These are phyloP conservation scores for Amblyopsis rosae DNA, from an alignment of 2,113 vertebrate genomes.

Conservation along the genomic window DNA sequence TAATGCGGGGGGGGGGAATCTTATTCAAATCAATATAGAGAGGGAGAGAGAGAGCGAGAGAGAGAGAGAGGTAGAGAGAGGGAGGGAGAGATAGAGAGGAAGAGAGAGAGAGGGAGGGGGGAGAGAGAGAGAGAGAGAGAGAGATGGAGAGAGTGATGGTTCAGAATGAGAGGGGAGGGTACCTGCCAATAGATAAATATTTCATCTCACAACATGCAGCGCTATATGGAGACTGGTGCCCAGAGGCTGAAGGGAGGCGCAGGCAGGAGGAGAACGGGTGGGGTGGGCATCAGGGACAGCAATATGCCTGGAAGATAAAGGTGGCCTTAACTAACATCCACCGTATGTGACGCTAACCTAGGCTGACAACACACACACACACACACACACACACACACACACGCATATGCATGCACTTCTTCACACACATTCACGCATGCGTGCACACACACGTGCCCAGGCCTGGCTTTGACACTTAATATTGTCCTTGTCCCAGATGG, in stretches of 20 bases:
- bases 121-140: not conserved
- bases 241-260: conserved; percentile 29
- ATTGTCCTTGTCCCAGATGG: conserved; percentile 29
- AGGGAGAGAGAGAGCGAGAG: too few species aligned
- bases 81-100: conserved; percentile 10
- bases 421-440: not conserved
- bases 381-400: conserved; percentile 21
- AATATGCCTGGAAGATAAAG: conserved; percentile 71
- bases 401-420: conserved; percentile 7
- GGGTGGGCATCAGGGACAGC: conserved; percentile 2
- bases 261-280: not conserved
- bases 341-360: conserved; percentile 54
- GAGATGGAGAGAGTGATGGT: not conserved
- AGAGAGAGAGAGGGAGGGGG: not conserved
- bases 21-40: too few species aligned
- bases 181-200: conserved; percentile 76
- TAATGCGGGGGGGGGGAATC: too few species aligned
- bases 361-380: conserved; percentile 43
- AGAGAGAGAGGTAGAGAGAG: too few species aligned
- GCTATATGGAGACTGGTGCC: conserved; percentile 62
- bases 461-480: conserved; percentile 8
- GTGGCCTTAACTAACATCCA: conserved; percentile 68
- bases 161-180: conserved; percentile 16
- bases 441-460: too few species aligned
- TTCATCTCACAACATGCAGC: conserved; percentile 61